These are phyloP conservation scores for Dipodomys stephensi DNA, from an alignment of 2,113 vertebrate species.

Conservation along the genomic window DNA sequence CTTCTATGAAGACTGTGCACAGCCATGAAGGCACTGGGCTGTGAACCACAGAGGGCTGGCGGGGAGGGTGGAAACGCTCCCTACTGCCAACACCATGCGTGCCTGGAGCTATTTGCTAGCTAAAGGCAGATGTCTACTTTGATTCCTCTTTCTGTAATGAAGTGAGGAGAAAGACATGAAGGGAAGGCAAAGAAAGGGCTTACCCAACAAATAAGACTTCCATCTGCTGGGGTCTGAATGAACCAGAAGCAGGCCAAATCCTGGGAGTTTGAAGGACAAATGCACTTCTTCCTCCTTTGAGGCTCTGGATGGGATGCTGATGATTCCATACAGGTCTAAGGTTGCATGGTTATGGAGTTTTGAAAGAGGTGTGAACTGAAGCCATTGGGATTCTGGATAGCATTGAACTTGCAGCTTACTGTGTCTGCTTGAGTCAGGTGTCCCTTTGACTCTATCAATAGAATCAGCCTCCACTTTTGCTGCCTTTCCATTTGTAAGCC, in stretches of 20 bases:
- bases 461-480: background rate
- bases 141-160: background rate
- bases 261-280: background rate
- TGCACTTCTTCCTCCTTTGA: background rate
- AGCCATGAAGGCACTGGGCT: background rate
- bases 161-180: background rate
- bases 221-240: background rate
- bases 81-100: background rate
- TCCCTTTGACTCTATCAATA: background rate
- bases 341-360: background rate
- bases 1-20: background rate
- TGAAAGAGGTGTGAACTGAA: background rate
- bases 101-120: background rate
- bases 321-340: background rate
- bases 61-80: background rate
- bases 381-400: background rate
- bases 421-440: background rate
- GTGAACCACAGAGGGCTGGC: background rate
- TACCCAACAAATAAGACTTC: background rate
- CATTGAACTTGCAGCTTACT: background rate
- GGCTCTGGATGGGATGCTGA: background rate
- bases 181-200: background rate
- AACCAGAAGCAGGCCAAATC: background rate
- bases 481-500: background rate
- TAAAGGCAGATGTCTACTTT: background rate